Evolutionary conservation across 2,113 vertebrate species (phyloP).

Genomic region (Oenanthe oenanthe): DNA sequence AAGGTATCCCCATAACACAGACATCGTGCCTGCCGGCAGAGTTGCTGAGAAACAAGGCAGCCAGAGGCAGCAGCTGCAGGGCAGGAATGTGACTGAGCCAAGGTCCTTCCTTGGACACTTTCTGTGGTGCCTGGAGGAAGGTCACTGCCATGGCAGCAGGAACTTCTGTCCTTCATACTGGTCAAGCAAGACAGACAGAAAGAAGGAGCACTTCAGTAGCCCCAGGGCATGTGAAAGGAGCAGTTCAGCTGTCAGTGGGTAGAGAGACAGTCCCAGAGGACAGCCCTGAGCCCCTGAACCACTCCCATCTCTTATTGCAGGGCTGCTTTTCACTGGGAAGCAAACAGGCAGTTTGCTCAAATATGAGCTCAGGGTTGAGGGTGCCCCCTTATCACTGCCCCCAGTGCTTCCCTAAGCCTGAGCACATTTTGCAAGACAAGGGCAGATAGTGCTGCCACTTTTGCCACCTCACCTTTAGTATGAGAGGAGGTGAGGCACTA

Average conservation of each 20-base stretch:
- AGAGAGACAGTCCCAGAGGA: not conserved
- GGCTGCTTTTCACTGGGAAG: not conserved
- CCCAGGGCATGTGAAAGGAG: not conserved
- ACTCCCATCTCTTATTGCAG: not conserved
- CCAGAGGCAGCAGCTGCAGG: not conserved
- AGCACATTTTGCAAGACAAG: not conserved
- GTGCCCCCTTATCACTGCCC: not conserved
- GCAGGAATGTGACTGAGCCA: not conserved
- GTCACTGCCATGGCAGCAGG: not conserved
- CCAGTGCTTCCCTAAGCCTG: not conserved
- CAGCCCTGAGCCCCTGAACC: not conserved
- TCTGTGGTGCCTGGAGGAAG: not conserved
- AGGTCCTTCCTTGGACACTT: not conserved
- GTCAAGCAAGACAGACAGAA: not conserved
- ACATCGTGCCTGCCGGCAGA: not conserved
- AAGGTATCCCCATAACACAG: not conserved
- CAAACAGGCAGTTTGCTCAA: not conserved
- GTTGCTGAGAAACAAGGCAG: not conserved
- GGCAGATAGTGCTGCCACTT: fast-evolving
- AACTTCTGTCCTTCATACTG: fast-evolving
- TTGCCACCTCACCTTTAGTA: not conserved
- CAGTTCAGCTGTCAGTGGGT: fast-evolving
- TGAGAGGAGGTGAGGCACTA: not conserved
- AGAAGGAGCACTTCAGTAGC: not conserved
- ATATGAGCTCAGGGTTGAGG: fast-evolving